Conservation (phyloP, 2,797 vertebrate species). For the Spinus olivaceus region DNA sequence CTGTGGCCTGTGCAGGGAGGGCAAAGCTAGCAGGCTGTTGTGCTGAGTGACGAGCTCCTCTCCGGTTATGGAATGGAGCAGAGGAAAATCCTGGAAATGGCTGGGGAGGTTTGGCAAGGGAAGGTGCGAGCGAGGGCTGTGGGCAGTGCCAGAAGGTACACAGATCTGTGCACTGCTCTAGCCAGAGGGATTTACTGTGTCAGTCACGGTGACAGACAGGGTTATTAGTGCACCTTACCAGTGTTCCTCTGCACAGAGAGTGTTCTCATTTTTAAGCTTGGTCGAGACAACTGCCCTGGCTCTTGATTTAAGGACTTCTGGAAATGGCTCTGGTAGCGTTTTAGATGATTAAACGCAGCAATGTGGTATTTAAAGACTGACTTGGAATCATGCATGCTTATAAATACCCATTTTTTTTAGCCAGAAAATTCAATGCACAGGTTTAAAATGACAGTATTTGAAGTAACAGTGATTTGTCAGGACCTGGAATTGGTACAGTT, state of each 20-base stretch:
- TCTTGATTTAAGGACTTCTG: not conserved
- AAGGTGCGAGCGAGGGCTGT: rapidly evolving
- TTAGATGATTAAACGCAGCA: not conserved
- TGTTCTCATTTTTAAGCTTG: not conserved
- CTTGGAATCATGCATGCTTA: not conserved
- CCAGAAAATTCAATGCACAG: not conserved
- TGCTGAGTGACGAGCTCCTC: not conserved
- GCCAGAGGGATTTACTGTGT: not conserved
- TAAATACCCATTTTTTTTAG: not conserved
- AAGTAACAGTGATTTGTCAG: not conserved
- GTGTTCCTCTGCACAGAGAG: not conserved
- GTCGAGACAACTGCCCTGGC: not conserved
- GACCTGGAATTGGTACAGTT: not conserved
- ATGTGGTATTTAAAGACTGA: not conserved
- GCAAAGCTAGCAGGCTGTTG: not conserved
- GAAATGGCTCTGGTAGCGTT: not conserved
- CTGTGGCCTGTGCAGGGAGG: not conserved
- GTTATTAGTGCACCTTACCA: not conserved
- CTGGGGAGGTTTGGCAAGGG: not conserved
- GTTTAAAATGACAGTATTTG: not conserved
- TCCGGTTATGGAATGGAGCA: not conserved
- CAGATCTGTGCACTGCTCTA: rapidly evolving
- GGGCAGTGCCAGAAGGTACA: not conserved
- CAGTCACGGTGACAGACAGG: not conserved
- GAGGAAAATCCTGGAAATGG: not conserved